These are phyloP conservation scores for Apodemus speciosus DNA, from an alignment of 2,113 vertebrate genomes.

Conservation along the genomic window DNA sequence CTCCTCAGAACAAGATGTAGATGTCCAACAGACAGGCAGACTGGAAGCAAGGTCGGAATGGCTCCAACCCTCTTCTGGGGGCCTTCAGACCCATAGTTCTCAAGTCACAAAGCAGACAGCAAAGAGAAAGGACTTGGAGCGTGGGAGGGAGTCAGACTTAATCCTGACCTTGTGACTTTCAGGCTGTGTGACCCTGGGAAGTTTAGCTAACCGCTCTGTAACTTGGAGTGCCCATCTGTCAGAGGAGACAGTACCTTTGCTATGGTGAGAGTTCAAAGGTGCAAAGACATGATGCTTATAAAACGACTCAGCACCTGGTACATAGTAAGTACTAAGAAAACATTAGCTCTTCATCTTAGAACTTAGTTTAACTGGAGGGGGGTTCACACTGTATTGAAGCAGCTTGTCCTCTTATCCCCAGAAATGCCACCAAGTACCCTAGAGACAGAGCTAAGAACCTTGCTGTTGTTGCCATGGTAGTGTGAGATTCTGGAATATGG, in stretches of 20 bases:
- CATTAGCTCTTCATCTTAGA: not conserved
- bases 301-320: not conserved
- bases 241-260: not conserved
- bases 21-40: not conserved
- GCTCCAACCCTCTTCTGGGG: not conserved
- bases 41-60: not conserved
- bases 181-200: not conserved
- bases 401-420: not conserved
- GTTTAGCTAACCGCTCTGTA: not conserved
- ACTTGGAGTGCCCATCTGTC: not conserved
- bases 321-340: not conserved
- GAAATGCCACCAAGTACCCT: not conserved
- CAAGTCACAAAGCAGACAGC: not conserved
- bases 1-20: not conserved
- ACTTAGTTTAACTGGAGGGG: not conserved
- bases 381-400: not conserved
- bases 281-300: not conserved
- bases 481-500: not conserved
- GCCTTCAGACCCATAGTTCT: not conserved
- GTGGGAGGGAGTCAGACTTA: not conserved
- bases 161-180: not conserved
- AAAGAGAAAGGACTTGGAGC: not conserved
- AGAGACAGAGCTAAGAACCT: not conserved
- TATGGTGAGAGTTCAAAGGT: not conserved
- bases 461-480: not conserved